A percentile compares a stretch with the other conserved stretches of the same genome.
phyloP scores from a whole-genome alignment of 1,140 invertebrate genomes.

The Brachionus paranguensis region DNA sequence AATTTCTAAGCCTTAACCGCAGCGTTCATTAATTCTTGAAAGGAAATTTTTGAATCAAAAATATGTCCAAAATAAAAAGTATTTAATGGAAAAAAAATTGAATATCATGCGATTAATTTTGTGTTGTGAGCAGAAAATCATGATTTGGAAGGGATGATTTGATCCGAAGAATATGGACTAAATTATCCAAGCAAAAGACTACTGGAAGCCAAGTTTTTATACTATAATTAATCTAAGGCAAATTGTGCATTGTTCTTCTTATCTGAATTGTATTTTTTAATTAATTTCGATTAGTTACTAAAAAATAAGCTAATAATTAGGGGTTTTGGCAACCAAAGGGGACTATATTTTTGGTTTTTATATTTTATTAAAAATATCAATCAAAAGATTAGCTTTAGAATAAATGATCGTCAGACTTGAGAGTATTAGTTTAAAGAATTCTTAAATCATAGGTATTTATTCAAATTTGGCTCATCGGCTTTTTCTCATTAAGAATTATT shows the following conservation, averaged over 20 bases:
- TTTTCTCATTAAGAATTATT: background rate
- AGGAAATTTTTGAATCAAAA: background rate
- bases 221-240: slow-evolving; percentile 7
- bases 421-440: background rate
- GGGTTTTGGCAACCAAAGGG: background rate
- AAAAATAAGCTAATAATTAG: slow-evolving; percentile 21
- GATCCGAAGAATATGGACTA: background rate
- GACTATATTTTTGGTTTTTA: background rate
- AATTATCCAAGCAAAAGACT: background rate
- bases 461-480: background rate
- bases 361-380: slow-evolving; percentile 5
- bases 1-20: background rate
- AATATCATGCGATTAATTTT: background rate
- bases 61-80: background rate
- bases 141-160: background rate
- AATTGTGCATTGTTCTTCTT: slow-evolving; percentile 9
- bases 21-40: background rate
- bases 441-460: background rate
- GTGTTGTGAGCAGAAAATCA: background rate
- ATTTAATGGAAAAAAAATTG: background rate
- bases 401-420: background rate
- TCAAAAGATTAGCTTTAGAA: background rate
- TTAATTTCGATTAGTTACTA: slow-evolving; percentile 16
- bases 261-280: slow-evolving; percentile 21
- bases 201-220: background rate